Evolutionary conservation across 2,888 invertebrate genomes (phyloP).

Genomic region (Kryphioiulus occultus): DNA sequence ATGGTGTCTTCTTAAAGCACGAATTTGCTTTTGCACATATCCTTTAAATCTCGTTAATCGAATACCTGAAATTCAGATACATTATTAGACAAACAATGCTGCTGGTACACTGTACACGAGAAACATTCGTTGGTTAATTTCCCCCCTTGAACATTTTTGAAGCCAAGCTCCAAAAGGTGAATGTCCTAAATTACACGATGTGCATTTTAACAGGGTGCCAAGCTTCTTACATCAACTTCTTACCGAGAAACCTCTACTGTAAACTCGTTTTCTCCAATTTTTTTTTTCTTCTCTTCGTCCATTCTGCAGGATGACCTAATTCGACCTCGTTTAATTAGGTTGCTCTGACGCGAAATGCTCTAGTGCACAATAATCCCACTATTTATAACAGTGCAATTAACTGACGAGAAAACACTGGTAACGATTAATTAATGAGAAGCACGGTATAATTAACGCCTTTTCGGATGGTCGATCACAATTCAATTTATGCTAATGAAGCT

Average conservation of each 20-base stretch:
- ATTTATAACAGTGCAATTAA: neutral
- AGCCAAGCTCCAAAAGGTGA: neutral
- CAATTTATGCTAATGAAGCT: neutral
- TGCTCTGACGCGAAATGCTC: neutral
- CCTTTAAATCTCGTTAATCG: neutral
- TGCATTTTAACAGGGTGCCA: neutral
- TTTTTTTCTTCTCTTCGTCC: neutral
- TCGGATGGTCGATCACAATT: neutral
- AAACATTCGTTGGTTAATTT: neutral
- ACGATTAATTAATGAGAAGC: neutral
- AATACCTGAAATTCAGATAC: neutral
- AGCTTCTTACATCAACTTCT: neutral
- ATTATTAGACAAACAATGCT: neutral
- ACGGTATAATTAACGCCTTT: neutral
- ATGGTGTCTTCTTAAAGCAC: no score
- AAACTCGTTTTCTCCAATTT: neutral
- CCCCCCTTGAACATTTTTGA: neutral
- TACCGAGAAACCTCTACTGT: neutral
- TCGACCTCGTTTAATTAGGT: neutral
- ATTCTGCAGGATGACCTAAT: neutral
- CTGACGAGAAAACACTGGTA: neutral
- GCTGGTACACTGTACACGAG: neutral
- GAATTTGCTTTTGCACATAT: no score
- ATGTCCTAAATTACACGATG: slow-evolving; percentile 4
- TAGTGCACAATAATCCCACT: neutral